Evolutionary conservation across 2,797 vertebrate genomes (phyloP).

Genomic region (Thalassophryne amazonica): DNA sequence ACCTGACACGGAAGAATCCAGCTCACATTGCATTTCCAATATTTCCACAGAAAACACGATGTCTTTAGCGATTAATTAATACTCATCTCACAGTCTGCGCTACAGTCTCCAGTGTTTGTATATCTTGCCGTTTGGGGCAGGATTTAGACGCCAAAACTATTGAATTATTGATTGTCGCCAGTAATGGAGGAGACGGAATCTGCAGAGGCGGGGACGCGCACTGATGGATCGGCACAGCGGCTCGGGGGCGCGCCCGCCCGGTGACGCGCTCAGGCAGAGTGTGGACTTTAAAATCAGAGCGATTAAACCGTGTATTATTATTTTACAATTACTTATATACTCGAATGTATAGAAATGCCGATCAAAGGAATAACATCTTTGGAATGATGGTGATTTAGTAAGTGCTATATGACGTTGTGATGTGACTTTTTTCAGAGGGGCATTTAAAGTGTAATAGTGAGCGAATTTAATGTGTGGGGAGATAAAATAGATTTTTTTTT

Average conservation of each 20-base stretch:
- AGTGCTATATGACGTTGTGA: no score
- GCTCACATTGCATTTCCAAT: constrained; percentile 66
- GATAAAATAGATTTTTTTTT: no score
- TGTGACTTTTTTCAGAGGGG: no score
- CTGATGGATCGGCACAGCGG: constrained; percentile 13
- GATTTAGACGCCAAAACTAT: constrained; percentile 81
- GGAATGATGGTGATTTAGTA: no score
- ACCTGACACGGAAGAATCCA: constrained; percentile 63
- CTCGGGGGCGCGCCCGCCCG: constrained; percentile 34
- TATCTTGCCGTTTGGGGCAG: constrained; percentile 64
- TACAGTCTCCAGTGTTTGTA: constrained; percentile 66
- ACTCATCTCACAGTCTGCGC: constrained; percentile 64
- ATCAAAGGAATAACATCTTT: no score
- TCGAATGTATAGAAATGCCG: no score
- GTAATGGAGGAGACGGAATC: constrained; percentile 76
- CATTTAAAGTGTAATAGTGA: no score
- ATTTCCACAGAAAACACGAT: constrained; percentile 73
- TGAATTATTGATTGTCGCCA: constrained; percentile 81
- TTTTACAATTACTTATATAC: no score
- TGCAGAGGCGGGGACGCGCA: constrained; percentile 60
- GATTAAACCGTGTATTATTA: not conserved
- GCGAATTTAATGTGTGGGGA: no score
- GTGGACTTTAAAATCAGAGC: not conserved
- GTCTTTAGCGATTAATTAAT: constrained; percentile 81
- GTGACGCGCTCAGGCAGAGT: not conserved